phyloP scores from a whole-genome alignment of 2,888 invertebrate genomes.

The Steinernema carpocapsae region DNA sequence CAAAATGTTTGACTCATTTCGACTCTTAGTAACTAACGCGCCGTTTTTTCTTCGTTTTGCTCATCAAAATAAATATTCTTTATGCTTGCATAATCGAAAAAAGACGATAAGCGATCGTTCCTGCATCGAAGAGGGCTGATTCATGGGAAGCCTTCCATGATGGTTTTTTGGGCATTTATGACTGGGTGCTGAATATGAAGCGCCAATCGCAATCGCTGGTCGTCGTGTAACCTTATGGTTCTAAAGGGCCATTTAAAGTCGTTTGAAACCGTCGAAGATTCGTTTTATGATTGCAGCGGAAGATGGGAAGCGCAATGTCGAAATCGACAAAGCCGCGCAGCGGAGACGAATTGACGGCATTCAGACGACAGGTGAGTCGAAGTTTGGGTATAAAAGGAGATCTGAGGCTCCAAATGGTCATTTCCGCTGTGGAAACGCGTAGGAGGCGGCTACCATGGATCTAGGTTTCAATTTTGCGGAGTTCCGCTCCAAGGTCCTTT shows the following conservation, averaged over 20 bases:
- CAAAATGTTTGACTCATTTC: no score
- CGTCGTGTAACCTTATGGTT: background rate
- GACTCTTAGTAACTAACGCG: no score
- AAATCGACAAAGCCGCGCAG: background rate
- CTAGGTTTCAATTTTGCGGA: background rate
- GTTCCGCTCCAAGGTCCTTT: background rate
- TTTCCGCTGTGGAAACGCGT: background rate
- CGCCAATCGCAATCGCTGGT: background rate
- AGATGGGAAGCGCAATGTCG: slow-evolving; percentile 19
- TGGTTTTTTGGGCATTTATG: background rate
- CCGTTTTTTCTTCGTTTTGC: no score
- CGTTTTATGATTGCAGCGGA: background rate
- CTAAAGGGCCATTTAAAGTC: background rate
- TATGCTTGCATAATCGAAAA: background rate
- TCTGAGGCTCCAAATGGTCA: background rate
- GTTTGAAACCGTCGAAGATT: no score
- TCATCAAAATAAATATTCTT: slow-evolving; percentile 7
- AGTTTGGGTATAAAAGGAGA: background rate
- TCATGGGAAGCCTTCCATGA: background rate
- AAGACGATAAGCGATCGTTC: background rate
- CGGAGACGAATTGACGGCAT: background rate
- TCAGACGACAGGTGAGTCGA: slow-evolving; percentile 21
- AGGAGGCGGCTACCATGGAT: background rate
- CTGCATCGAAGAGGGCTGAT: background rate
- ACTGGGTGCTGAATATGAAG: background rate